Base-by-base conservation (phyloP, 1,140 invertebrate species). In the Penaeus indicus region DNA sequence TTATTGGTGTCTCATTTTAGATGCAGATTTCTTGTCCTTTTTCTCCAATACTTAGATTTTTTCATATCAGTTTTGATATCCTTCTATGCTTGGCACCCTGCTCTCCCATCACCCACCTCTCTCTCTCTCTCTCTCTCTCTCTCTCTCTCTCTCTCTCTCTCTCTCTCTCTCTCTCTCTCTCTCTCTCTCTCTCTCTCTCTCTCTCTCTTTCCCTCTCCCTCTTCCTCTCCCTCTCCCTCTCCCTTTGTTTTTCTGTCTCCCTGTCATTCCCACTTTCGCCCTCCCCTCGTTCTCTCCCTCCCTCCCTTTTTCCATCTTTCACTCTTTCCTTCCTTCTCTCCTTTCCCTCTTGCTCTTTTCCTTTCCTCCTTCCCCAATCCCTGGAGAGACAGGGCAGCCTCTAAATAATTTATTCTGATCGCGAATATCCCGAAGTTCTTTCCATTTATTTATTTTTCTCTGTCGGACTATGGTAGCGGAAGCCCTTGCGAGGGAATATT, bases 151-250 rank as follows among this genome's bases (percentile, higher is more conserved):
- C 60, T 64, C 25, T 25, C 79, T 81, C 79, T 22, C 47, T 27
- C 54, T n/a, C 47, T 11, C 19, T 22, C 38, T 61, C 79, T 60
- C 21, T n/a, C 10, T 80, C 47, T 13, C 16, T 16, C 79, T 81
- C 80, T 22, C 60, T 63, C 60, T 82, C 80, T 13, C 32, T 38
- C 5, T 83, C 61, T 8, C 27, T 38, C 75, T 32, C 75, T 62
- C 22, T 62, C 80, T 61, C 80, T 82, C 54, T 27, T 60, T 82
- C 80, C 27, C 54, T 5, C 80, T 82, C 75, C 27, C 75, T 32
- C 25, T 7, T 5, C 42, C 75, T 7, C 25, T n/a, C 21, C 16
- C 75, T 8, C 32, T 8, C 27, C 7, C 10, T 22, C 25, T n/a
- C 27, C 32, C 75, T 32, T 16, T 7, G 4, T 38, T 27, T 21